phyloP scores from a whole-genome alignment of 2,888 invertebrate species.

The Synanthedon formicaeformis region DNA sequence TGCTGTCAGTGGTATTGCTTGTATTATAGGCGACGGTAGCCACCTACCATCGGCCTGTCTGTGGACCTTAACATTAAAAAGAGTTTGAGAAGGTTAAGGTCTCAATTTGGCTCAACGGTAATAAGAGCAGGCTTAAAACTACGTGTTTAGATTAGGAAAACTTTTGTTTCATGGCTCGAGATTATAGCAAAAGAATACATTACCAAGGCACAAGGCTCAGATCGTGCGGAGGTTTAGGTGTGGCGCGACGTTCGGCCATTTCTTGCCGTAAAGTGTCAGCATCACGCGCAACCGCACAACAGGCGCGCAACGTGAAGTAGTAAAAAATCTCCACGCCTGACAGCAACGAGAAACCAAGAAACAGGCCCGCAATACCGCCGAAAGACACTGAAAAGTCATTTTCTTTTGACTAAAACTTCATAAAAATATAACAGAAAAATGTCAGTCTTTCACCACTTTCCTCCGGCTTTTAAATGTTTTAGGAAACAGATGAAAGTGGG shows the following conservation, averaged over 20 bases:
- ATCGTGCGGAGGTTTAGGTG: slow-evolving; percentile 53
- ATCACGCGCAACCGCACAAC: slow-evolving; percentile 71
- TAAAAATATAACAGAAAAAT: no score
- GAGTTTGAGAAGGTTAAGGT: no score
- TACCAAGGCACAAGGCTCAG: slow-evolving; percentile 59
- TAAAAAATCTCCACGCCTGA: slow-evolving; percentile 83
- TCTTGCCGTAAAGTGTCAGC: slow-evolving; percentile 54
- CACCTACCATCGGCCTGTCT: no score
- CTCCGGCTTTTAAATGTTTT: background rate
- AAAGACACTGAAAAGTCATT: slow-evolving; percentile 69
- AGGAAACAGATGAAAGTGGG: background rate
- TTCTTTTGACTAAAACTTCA: background rate
- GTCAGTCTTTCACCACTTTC: background rate
- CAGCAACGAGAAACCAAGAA: slow-evolving; percentile 80
- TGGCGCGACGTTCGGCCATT: slow-evolving; percentile 44
- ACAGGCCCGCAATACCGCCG: slow-evolving; percentile 75
- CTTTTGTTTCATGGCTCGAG: no score
- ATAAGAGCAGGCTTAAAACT: no score
- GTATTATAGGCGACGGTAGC: no score
- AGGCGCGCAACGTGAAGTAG: slow-evolving; percentile 79
- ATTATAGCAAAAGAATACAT: slow-evolving; percentile 1
- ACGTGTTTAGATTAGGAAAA: no score
- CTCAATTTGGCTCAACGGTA: no score
- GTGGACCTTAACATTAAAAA: no score
- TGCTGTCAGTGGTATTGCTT: no score